Conservation (phyloP, 1,140 invertebrate species). For the Lordiphosa clarofinis region DNA sequence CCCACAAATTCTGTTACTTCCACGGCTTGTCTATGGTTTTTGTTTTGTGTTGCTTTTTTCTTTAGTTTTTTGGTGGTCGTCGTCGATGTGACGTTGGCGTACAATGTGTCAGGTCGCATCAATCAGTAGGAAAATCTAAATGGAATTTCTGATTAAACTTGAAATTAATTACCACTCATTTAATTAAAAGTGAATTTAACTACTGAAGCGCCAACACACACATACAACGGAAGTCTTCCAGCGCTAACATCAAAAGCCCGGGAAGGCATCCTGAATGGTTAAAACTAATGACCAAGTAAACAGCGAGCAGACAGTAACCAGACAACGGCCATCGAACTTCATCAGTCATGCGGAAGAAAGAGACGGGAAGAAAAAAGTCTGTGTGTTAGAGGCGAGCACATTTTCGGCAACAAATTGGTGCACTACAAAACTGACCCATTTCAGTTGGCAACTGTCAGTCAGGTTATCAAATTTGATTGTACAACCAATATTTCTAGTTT, state of each 20-base stretch:
- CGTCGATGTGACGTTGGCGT: constrained; percentile 47
- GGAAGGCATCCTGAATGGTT: constrained; percentile 57
- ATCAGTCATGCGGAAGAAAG: constrained; percentile 56
- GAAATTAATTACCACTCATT: constrained; percentile 78
- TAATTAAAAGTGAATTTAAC: constrained; percentile 73
- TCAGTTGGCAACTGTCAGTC: constrained; percentile 63
- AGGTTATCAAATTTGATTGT: constrained; percentile 66
- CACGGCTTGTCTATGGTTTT: constrained; percentile 3
- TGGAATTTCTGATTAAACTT: constrained; percentile 78
- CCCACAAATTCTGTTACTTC: not conserved
- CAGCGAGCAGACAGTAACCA: constrained; percentile 72
- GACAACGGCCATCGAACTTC: constrained; percentile 66
- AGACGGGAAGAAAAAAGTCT: not conserved
- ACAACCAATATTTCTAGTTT: constrained; percentile 64
- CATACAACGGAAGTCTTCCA: constrained; percentile 10
- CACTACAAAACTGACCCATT: constrained; percentile 52
- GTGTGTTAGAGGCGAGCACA: no score
- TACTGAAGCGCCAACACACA: constrained; percentile 34
- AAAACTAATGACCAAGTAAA: constrained; percentile 72
- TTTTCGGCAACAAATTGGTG: constrained; percentile 40
- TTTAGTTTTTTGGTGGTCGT: constrained; percentile 29
- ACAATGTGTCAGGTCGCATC: constrained; percentile 67
- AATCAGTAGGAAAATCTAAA: constrained; percentile 77
- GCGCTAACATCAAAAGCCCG: constrained; percentile 53
- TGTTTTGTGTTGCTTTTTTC: constrained; percentile 10